Evolutionary conservation across 2,888 invertebrate species (phyloP).

Genomic region (Agrilus mali): DNA sequence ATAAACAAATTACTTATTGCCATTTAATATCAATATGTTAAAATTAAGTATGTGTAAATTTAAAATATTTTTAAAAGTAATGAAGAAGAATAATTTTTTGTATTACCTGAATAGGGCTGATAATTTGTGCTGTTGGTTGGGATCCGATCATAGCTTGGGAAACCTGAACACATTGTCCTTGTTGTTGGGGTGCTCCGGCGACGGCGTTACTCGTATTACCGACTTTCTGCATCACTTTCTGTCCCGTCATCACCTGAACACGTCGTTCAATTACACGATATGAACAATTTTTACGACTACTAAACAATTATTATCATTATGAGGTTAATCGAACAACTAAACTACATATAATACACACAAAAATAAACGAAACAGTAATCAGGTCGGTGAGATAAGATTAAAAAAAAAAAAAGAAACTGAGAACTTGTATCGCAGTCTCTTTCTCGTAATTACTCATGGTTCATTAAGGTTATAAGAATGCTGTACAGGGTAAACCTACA

Average conservation of each 20-base stretch:
- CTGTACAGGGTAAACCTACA: too few relatives aligned
- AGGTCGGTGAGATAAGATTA: not conserved
- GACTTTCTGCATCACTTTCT: slow-evolving; percentile 44
- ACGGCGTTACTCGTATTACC: slow-evolving; percentile 29
- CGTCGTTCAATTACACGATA: slow-evolving; percentile 13
- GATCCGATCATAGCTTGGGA: slow-evolving; percentile 54
- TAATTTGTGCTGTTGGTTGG: slow-evolving; percentile 58
- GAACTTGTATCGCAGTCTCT: too few relatives aligned
- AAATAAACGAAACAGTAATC: too few relatives aligned
- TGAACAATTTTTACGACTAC: not conserved
- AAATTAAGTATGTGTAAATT: slow-evolving; percentile 3
- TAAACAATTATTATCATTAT: not conserved
- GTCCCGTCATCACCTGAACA: slow-evolving; percentile 33
- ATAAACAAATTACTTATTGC: too few relatives aligned
- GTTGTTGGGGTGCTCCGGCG: slow-evolving; percentile 42
- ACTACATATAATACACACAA: too few relatives aligned
- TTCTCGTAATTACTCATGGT: too few relatives aligned
- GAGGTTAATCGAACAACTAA: not conserved
- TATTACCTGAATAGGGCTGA: slow-evolving; percentile 58
- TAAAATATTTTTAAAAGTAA: too few relatives aligned
- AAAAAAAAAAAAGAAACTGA: not conserved
- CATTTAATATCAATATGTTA: slow-evolving; percentile 5
- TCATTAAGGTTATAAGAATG: too few relatives aligned
- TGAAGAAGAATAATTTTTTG: slow-evolving; percentile 10
- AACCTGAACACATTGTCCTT: slow-evolving; percentile 60